A percentile compares a stretch with the other conserved stretches of the same genome.
These are phyloP conservation scores for Brachyopa scutellaris DNA, from an alignment of 2,888 invertebrate species.

Conservation along the genomic window DNA sequence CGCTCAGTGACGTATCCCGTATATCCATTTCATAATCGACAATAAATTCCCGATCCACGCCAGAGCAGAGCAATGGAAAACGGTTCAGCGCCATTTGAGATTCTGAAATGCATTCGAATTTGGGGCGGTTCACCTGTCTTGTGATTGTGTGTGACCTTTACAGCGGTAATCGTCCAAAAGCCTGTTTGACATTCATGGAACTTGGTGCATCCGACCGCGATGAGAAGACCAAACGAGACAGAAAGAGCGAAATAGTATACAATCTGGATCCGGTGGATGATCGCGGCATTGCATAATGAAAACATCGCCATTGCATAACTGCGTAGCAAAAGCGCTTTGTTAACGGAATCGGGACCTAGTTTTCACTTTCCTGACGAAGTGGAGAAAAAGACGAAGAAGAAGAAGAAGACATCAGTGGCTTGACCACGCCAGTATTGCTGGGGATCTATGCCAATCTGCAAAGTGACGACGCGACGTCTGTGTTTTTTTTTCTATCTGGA, in stretches of 20 bases:
- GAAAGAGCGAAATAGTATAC: too few relatives aligned
- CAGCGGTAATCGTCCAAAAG: slow-evolving; percentile 53
- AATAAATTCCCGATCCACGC: slow-evolving; percentile 42
- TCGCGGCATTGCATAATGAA: slow-evolving; percentile 46
- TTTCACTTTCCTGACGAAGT: slow-evolving; percentile 44
- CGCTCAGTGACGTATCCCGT: slow-evolving; percentile 15
- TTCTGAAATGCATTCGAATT: slow-evolving; percentile 59
- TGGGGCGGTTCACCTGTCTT: slow-evolving; percentile 69
- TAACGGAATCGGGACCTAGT: slow-evolving; percentile 63
- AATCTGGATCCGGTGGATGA: slow-evolving; percentile 54
- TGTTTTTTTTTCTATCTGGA: background rate
- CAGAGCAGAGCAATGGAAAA: slow-evolving; percentile 32
- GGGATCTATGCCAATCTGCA: slow-evolving; percentile 22
- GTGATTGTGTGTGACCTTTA: slow-evolving; percentile 64
- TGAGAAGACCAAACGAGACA: too few relatives aligned
- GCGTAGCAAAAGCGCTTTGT: slow-evolving; percentile 48
- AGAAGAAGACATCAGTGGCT: slow-evolving; percentile 33
- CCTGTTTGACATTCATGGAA: slow-evolving; percentile 60
- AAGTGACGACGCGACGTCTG: slow-evolving; percentile 35
- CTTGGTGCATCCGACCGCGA: background rate
- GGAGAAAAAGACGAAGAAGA: slow-evolving; percentile 5
- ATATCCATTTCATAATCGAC: slow-evolving; percentile 52
- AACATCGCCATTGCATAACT: slow-evolving; percentile 62
- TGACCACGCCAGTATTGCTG: slow-evolving; percentile 50
- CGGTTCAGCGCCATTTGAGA: slow-evolving; percentile 34